Percentiles rank a stretch among this genome's conserved stretches.
Evolutionary conservation across 2,113 vertebrate genomes (phyloP).

Genomic region (Corvus cornix): DNA sequence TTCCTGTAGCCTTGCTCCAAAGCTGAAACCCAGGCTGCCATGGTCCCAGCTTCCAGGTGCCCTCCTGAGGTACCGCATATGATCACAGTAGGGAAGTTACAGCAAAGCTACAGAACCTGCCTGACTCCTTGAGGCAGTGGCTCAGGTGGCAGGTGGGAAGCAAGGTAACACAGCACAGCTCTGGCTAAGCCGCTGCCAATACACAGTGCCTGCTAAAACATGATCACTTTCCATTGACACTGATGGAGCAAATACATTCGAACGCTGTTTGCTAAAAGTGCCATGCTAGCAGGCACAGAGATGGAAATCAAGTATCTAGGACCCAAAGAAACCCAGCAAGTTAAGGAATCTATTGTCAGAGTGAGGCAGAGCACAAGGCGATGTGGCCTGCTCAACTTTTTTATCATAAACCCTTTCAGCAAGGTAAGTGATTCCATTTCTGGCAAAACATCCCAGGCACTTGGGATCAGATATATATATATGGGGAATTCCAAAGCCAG

Average conservation of each 20-base stretch:
- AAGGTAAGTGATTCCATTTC: neutral
- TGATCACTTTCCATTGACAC: neutral
- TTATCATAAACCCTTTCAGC: neutral
- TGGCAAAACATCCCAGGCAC: neutral
- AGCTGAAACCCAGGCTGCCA: neutral
- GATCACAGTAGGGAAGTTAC: neutral
- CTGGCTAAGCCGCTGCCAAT: rapidly evolving
- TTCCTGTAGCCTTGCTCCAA: neutral
- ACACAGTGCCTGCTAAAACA: neutral
- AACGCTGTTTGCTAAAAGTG: neutral
- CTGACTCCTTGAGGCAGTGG: neutral
- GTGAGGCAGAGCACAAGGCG: neutral
- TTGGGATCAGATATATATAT: neutral
- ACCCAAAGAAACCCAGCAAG: neutral
- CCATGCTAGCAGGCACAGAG: neutral
- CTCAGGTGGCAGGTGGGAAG: neutral
- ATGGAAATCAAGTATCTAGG: neutral
- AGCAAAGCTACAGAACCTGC: neutral
- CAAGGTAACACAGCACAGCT: neutral
- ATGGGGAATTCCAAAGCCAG: conserved; percentile 5
- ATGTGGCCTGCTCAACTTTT: neutral
- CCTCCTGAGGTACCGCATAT: rapidly evolving
- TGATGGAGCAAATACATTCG: neutral
- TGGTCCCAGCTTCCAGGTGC: neutral
- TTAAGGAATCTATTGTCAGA: neutral